phyloP scores from a whole-genome alignment of 2,113 vertebrate species.

The Scomber japonicus region DNA sequence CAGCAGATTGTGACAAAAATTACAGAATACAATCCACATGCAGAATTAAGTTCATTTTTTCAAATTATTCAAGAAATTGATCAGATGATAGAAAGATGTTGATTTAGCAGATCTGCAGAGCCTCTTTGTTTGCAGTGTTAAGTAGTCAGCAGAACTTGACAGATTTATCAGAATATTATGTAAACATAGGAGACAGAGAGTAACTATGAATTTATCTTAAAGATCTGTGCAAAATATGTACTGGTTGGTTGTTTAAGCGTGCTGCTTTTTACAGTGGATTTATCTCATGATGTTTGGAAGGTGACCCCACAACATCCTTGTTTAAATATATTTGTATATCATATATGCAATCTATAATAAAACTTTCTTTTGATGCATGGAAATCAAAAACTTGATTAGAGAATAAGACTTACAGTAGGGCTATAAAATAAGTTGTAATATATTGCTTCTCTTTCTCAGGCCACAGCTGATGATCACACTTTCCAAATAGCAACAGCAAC shows the following conservation, averaged over 20 bases:
- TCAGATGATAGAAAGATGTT: neutral
- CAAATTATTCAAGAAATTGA: neutral
- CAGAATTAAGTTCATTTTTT: neutral
- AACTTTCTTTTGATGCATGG: slow-evolving; percentile 4
- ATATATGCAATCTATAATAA: neutral
- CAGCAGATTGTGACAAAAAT: neutral
- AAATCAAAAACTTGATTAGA: slow-evolving; percentile 26
- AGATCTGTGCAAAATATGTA: neutral
- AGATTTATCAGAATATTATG: neutral
- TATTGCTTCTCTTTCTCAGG: slow-evolving; percentile 22
- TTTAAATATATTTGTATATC: neutral
- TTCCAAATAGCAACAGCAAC: slow-evolving; percentile 38
- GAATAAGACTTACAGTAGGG: neutral
- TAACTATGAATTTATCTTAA: neutral
- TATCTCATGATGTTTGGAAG: neutral
- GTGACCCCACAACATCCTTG: neutral
- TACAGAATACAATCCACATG: neutral
- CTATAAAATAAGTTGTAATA: slow-evolving; percentile 35
- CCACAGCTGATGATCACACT: slow-evolving; percentile 26
- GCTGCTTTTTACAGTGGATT: neutral
- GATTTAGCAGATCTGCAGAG: neutral
- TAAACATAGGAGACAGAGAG: neutral
- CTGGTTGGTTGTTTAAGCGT: neutral
- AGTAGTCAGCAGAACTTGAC: neutral
- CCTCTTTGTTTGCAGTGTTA: neutral